phyloP scores from a whole-genome alignment of 2,888 invertebrate genomes.

The Tetragonisca angustula region DNA sequence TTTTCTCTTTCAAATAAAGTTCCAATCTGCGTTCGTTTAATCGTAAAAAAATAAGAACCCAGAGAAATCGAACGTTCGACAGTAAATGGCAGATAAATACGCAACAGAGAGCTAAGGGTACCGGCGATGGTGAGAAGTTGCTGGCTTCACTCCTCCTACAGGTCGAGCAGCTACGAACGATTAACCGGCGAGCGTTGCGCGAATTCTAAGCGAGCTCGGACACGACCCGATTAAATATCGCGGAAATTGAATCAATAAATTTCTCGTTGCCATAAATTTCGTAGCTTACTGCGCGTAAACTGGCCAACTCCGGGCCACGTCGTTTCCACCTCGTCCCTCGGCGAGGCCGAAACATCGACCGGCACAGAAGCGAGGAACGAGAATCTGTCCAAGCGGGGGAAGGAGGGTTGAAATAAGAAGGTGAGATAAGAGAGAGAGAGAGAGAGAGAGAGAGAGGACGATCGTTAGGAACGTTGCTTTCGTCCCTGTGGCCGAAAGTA shows the following conservation, averaged over 20 bases:
- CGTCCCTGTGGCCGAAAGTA: background rate
- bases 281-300: conserved; percentile 73
- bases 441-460: no score
- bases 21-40: no score
- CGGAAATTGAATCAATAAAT: conserved; percentile 82
- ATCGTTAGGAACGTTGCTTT: background rate
- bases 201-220: conserved; percentile 64
- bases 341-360: conserved; percentile 1
- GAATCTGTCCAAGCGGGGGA: background rate
- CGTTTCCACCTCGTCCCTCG: conserved; percentile 5
- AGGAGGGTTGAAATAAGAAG: background rate
- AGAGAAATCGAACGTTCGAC: no score
- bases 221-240: conserved; percentile 76
- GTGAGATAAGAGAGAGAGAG: background rate
- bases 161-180: conserved; percentile 37
- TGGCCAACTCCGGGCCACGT: conserved; percentile 22
- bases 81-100: background rate
- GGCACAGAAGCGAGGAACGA: background rate
- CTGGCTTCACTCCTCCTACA: background rate
- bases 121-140: background rate
- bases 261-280: conserved; percentile 76
- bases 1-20: no score
- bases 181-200: conserved; percentile 55
- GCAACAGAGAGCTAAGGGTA: background rate
- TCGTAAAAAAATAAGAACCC: no score